Evolutionary conservation across 1,140 invertebrate species (phyloP).

Genomic region (Ridgeia piscesae): DNA sequence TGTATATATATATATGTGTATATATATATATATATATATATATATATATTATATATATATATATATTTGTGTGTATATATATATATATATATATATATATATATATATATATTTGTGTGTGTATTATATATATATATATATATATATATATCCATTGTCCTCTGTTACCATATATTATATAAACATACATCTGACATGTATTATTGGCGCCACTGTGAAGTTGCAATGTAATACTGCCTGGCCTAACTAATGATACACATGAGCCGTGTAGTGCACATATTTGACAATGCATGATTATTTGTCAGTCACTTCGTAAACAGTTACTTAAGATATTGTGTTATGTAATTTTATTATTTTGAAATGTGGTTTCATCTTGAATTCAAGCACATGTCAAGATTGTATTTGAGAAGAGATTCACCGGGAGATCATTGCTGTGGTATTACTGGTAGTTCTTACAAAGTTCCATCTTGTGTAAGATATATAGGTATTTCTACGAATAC

Average conservation of each 20-base stretch:
- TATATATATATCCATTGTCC: not conserved
- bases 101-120: no score
- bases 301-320: not conserved
- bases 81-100: no score
- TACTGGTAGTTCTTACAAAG: not conserved
- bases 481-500: no score
- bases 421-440: not conserved
- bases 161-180: no score
- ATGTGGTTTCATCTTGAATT: not conserved
- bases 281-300: not conserved
- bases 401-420: not conserved
- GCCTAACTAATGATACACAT: not conserved
- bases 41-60: no score
- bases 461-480: not conserved
- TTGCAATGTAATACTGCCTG: not conserved
- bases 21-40: no score
- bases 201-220: not conserved
- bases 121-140: not conserved
- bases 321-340: not conserved
- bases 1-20: no score
- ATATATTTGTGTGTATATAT: no score
- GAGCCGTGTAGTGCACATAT: not conserved
- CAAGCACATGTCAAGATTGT: not conserved
- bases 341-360: not conserved
- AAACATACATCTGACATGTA: not conserved